Evolutionary conservation across 2,113 vertebrate genomes (phyloP).

Genomic region (Nibea albiflora): DNA sequence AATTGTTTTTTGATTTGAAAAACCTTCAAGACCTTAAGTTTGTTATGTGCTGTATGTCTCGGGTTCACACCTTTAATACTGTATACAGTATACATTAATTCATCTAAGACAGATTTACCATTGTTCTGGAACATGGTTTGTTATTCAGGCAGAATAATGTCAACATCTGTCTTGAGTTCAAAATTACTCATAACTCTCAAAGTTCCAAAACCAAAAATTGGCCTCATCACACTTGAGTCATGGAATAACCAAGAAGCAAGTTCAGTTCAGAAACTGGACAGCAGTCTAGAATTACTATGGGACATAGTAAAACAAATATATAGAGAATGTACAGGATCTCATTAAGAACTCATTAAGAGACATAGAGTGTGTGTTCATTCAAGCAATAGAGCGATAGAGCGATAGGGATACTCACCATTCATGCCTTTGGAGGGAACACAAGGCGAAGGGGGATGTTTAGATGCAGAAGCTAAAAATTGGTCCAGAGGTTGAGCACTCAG

Average conservation of each 20-base stretch:
- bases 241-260: conserved; percentile 33
- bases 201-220: neutral
- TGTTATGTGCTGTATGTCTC: neutral
- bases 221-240: neutral
- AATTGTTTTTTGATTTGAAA: neutral
- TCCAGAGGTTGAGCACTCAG: conserved; percentile 84
- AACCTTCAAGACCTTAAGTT: neutral
- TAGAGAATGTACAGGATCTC: too few species aligned
- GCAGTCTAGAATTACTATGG: neutral
- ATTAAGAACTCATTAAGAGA: neutral
- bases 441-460: conserved; percentile 69
- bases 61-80: conserved; percentile 9
- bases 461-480: conserved; percentile 78
- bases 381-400: neutral
- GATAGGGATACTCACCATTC: conserved; percentile 83
- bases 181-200: conserved; percentile 18
- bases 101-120: neutral
- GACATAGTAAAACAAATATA: neutral
- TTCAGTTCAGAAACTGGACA: conserved; percentile 30
- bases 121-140: neutral
- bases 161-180: conserved; percentile 4
- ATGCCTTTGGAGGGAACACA: conserved; percentile 83
- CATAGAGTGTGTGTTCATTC: neutral
- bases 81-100: neutral
- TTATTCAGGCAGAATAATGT: conserved; percentile 12